Evolutionary conservation across 2,113 vertebrate genomes (phyloP), one percentile per base, ranked within the genome.

Genomic region (Hymenochirus boettgeri): DNA sequence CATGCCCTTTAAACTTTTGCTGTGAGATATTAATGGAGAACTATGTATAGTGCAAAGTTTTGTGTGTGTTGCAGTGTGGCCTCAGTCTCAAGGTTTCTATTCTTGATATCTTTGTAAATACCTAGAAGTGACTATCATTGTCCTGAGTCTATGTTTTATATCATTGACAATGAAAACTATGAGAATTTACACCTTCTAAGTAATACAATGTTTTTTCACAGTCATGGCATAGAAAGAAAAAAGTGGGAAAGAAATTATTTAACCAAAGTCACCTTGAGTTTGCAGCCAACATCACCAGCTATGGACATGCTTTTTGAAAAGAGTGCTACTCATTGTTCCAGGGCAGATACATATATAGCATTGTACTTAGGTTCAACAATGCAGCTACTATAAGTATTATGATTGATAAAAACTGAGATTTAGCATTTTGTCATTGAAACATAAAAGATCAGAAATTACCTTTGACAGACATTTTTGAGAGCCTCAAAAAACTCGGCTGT

Each of bases 171-270:
- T 53, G 15, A 25, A 53, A n/a, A 24, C 26, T 12, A 7, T 53
- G 15, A 25, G 13, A 15, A 53, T 53, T 25, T 19, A 53, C 39
- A 42, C 39, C 5, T 42, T 15, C 39, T 42, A 6, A 42, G 13
- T 42, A 42, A 42, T 42, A 42, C 15, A 42, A 15, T 11, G 11
- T 5, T n/a, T 42, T 42, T n/a, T 42, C n/a, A 1, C 17, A 42
- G 5, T 17, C 17, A 2, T n/a, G 7, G 17, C 17, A 42, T 42
- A 42, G 2, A 39, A 39, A 39, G 37, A 39, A 39, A 39, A 13
- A n/a, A n/a, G 15, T n/a, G 15, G 10, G 4, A 42, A 42, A 22
- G 45, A 53, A 61, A 70, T 18, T 53, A 46, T 52, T 47, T 54
- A 18, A 35, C 58, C 50, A 50, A 42, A 17, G 39, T n/a, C n/a